These are phyloP conservation scores for Acronicta psi DNA, from an alignment of 2,888 invertebrate species.

Conservation along the genomic window DNA sequence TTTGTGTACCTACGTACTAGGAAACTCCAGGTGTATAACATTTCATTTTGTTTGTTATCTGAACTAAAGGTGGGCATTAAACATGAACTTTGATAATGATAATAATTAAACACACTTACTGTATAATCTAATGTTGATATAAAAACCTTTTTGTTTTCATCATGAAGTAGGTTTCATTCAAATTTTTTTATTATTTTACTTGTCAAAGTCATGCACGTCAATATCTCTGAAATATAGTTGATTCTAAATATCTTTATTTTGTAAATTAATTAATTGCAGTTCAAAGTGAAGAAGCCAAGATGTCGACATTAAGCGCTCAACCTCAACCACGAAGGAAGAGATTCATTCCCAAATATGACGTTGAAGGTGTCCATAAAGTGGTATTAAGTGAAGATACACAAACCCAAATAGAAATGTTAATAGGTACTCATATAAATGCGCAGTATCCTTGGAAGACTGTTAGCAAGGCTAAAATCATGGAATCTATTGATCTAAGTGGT, in stretches of 20 bases:
- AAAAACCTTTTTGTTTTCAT: constrained; percentile 1
- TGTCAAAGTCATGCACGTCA: constrained; percentile 7
- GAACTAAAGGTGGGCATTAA: no score
- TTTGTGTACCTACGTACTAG: no score
- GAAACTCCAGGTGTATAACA: no score
- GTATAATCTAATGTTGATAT: not conserved
- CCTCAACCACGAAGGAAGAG: constrained; percentile 78
- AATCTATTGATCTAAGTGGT: constrained; percentile 89
- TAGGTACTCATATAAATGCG: constrained; percentile 91
- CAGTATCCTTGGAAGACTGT: constrained; percentile 93
- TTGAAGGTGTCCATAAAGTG: constrained; percentile 88
- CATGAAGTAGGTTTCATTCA: constrained; percentile 1
- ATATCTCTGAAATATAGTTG: not conserved
- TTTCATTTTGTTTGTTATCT: no score
- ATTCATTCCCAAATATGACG: constrained; percentile 85
- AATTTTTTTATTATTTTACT: not conserved
- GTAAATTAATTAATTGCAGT: constrained; percentile 61
- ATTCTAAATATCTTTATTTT: constrained; percentile 5
- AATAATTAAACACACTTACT: no score
- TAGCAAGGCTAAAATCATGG: constrained; percentile 89
- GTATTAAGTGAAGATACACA: constrained; percentile 89
- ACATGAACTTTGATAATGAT: no score
- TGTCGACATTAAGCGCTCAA: constrained; percentile 52
- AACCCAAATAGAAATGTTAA: constrained; percentile 89
- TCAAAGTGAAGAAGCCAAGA: constrained; percentile 57